A percentile compares a stretch with the other conserved stretches of the same genome.
Conservation (phyloP, 2,113 vertebrate genomes). For the Panthera uncia region DNA sequence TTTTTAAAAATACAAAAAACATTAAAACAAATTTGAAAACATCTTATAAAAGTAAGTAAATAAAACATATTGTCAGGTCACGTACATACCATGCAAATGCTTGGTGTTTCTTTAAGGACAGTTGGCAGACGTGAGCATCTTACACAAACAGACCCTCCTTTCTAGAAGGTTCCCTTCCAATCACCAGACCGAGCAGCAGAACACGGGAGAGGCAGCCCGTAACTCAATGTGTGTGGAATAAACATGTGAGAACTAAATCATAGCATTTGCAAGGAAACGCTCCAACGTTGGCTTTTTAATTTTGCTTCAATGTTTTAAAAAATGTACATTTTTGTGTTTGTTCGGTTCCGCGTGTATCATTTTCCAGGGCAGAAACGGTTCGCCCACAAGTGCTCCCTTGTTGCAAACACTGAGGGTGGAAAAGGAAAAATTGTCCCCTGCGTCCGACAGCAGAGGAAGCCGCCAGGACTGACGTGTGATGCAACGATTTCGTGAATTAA, state of each 20-base stretch:
- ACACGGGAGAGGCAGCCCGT: too few species aligned
- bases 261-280: background rate
- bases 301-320: background rate
- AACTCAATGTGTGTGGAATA: background rate
- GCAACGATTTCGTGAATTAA: background rate
- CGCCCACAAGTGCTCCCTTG: background rate
- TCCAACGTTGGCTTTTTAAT: background rate
- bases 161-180: background rate
- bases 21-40: too few species aligned
- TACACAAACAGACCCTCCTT: background rate
- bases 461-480: background rate
- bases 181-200: background rate
- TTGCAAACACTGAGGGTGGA: background rate
- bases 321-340: background rate
- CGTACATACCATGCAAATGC: fast-evolving
- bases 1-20: too few species aligned
- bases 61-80: too few species aligned
- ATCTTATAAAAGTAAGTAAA: too few species aligned
- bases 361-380: background rate
- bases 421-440: too few species aligned
- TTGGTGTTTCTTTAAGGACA: background rate
- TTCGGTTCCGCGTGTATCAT: background rate
- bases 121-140: background rate
- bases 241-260: fast-evolving
- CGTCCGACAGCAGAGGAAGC: background rate